These are phyloP conservation scores for Aspidoscelis tigris DNA, from an alignment of 2,113 vertebrate species.

Conservation along the genomic window DNA sequence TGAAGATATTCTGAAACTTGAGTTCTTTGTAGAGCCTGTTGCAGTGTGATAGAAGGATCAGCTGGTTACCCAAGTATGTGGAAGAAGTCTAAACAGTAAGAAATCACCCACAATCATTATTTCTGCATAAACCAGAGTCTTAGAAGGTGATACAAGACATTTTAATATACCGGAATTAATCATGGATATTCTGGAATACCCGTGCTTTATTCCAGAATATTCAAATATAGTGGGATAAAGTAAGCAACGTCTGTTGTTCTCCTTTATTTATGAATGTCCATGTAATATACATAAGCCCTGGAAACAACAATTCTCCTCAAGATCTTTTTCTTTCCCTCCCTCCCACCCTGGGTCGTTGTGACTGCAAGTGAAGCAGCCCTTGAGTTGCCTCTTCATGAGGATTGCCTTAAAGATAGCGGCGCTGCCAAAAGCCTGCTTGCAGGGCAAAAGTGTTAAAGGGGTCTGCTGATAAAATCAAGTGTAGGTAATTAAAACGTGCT, in stretches of 20 bases:
- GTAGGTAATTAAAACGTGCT: constrained; percentile 51
- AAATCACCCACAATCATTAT: not conserved
- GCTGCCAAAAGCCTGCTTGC: constrained; percentile 21
- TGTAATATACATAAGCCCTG: not conserved
- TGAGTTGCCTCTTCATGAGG: constrained; percentile 3
- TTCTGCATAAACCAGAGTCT: not conserved
- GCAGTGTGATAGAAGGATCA: not conserved
- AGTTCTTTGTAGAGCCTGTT: not conserved
- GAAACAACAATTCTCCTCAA: no score
- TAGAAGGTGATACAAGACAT: not conserved
- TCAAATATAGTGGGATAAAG: no score
- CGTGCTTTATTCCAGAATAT: no score
- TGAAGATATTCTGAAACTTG: constrained; percentile 15
- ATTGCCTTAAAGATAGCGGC: constrained; percentile 12
- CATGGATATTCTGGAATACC: no score
- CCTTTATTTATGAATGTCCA: no score
- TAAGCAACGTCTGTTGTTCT: no score
- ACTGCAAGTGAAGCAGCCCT: not conserved
- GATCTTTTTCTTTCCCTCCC: no score
- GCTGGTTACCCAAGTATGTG: not conserved
- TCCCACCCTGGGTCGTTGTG: not conserved
- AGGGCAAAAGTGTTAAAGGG: constrained; percentile 29
- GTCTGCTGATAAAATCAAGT: constrained; percentile 58
- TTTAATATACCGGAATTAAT: not conserved
- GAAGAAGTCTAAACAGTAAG: not conserved